These are phyloP conservation scores for Synanceia verrucosa DNA, from an alignment of 2,797 vertebrate genomes.

Conservation along the genomic window DNA sequence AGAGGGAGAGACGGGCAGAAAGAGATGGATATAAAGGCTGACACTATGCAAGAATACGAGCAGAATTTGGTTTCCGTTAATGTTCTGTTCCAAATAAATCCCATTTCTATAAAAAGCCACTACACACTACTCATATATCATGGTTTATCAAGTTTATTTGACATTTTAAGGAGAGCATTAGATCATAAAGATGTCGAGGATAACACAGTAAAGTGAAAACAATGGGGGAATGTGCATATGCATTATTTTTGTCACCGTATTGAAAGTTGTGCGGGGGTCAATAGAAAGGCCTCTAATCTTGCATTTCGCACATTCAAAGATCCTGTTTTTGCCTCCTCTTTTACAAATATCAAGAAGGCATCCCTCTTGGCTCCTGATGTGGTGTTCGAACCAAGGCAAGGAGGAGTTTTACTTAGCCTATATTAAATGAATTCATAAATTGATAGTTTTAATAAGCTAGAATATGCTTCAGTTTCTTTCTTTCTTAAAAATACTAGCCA, in stretches of 20 bases:
- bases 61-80: not conserved
- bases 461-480: not conserved
- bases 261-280: no score
- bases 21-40: constrained; percentile 17
- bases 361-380: not conserved
- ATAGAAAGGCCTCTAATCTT: no score
- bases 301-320: no score
- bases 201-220: not conserved
- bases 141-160: not conserved
- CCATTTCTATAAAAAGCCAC: not conserved
- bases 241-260: not conserved
- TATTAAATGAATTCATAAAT: not conserved
- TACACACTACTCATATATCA: not conserved
- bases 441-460: not conserved
- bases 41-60: not conserved
- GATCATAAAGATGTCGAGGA: not conserved
- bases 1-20: constrained; percentile 25
- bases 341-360: not conserved
- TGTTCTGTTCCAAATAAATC: not conserved
- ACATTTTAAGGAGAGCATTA: not conserved
- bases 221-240: not conserved
- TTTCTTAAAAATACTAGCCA: constrained; percentile 7
- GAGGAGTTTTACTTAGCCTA: not conserved
- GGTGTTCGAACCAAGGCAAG: not conserved
- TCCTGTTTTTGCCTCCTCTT: not conserved